Evolutionary conservation across 2,113 vertebrate genomes (phyloP), one percentile per base, ranked within the genome.

Genomic region (Urocitellus parryii): DNA sequence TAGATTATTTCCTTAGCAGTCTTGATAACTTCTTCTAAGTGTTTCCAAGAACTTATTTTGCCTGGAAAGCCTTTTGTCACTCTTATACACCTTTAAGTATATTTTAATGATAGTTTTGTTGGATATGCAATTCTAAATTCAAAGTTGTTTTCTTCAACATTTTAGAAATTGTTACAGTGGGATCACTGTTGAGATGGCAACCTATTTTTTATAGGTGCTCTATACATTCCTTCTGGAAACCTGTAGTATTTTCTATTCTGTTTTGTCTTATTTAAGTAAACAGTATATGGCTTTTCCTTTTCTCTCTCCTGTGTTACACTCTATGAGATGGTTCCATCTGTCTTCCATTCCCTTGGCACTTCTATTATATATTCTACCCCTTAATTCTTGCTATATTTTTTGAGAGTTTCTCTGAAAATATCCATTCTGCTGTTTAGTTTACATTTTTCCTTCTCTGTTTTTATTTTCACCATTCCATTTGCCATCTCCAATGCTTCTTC

Each of bases 61-160:
- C 42, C 80, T 5, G 10, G 8, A 24, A 87, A 27, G 16, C 70
- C 67, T 58, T 39, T 87, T 39, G n/a, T 25, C 80, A 37, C 14
- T 34, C 14, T 91, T 27, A 56, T n/a, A 73, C 4, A 90, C 5
- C 27, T 67, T 20, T 80, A 27, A 84, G 24, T 74, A 22, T 73
- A 53, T 72, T 87, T 78, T 83, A 95, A 90, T 74, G 14, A 94
- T 61, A 90, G n/a, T 67, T 90, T 92, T 79, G 9, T 32, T 73
- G 25, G 10, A 65, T 87, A 92, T 81, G 53, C 82, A 89, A 73
- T 89, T 63, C n/a, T 73, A 56, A 32, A 86, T 58, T 76, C 32
- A 87, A 72, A 82, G 8, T 63, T 90, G 58, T 45, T 77, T 85
- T 76, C 25, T 63, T 76, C 22, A 84, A 22, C 24, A 45, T 81